Evolutionary conservation across 2,113 vertebrate genomes (phyloP).

Genomic region (Aegithalos caudatus): DNA sequence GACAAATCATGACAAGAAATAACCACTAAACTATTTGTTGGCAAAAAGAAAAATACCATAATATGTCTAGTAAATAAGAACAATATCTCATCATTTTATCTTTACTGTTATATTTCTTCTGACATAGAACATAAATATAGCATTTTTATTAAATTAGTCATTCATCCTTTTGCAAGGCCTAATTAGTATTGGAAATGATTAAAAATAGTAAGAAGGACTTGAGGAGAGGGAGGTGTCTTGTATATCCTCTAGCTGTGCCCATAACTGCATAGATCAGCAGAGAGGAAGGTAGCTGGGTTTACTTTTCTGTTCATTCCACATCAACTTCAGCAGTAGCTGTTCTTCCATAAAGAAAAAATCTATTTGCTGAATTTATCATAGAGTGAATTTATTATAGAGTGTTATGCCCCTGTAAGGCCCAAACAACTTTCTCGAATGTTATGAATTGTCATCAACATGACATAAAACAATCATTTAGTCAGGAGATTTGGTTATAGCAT

Average conservation of each 20-base stretch:
- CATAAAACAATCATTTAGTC: background rate
- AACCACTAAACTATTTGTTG: background rate
- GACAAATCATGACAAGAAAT: background rate
- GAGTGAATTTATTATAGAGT: background rate
- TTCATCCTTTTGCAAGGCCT: background rate
- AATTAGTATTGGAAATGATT: background rate
- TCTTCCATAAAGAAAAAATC: background rate
- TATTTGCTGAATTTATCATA: background rate
- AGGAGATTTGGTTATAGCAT: background rate
- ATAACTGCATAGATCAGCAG: background rate
- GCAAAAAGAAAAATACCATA: background rate
- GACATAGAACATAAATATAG: background rate
- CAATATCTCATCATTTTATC: background rate
- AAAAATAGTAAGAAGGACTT: background rate
- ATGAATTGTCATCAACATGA: background rate
- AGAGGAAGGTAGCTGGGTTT: background rate
- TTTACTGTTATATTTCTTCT: background rate
- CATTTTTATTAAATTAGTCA: background rate
- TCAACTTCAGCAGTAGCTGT: background rate
- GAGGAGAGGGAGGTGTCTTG: background rate
- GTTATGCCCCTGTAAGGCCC: background rate
- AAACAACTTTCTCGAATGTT: fast-evolving
- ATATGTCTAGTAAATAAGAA: background rate
- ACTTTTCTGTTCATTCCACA: background rate
- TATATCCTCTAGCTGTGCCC: background rate